phyloP scores from a whole-genome alignment of 1,140 invertebrate genomes.

The Ooceraea biroi region DNA sequence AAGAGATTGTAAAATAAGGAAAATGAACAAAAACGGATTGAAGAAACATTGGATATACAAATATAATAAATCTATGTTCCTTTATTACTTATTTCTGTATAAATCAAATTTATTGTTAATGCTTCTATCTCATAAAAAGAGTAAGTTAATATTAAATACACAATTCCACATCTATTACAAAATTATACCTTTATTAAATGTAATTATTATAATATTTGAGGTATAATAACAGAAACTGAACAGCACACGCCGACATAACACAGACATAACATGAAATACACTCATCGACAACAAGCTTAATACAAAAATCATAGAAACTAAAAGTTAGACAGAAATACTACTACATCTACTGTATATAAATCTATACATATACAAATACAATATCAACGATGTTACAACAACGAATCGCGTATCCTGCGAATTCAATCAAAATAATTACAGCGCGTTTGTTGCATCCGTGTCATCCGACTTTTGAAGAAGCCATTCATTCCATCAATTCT shows the following conservation, averaged over 20 bases:
- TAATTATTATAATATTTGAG: background rate
- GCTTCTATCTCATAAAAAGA: background rate
- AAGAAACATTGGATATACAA: conserved; percentile 23
- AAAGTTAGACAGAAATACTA: background rate
- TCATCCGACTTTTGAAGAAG: background rate
- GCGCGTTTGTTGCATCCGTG: background rate
- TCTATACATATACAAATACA: no score
- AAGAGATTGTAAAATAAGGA: no score
- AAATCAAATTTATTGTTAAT: background rate
- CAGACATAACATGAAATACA: background rate
- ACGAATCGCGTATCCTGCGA: background rate
- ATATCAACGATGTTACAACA: background rate
- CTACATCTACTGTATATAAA: no score
- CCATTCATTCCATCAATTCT: background rate
- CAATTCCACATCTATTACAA: background rate
- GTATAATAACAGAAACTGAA: conserved; percentile 2
- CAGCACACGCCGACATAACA: background rate
- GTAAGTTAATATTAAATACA: background rate
- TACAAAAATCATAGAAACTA: background rate
- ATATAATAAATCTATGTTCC: background rate
- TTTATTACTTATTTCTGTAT: background rate
- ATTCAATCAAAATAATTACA: background rate
- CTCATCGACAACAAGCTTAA: background rate
- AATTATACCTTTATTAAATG: conserved; percentile 31
- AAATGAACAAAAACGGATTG: background rate